These are phyloP conservation scores for Gracilinanus agilis DNA, from an alignment of 2,113 vertebrate genomes.

Conservation along the genomic window DNA sequence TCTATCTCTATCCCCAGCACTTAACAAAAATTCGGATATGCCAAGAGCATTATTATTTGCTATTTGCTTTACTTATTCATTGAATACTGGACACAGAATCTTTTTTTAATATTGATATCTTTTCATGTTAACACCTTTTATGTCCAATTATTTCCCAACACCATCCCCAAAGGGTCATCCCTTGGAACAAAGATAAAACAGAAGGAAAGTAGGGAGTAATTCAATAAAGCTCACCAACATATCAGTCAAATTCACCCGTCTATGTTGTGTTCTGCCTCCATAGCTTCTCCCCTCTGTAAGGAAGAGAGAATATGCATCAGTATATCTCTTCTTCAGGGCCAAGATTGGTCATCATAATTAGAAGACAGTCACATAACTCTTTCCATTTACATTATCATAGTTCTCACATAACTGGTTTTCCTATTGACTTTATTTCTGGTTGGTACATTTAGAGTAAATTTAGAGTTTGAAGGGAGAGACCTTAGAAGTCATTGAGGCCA, in stretches of 20 bases:
- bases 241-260: background rate
- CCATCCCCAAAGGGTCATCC: background rate
- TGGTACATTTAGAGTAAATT: background rate
- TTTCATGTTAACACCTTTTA: background rate
- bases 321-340: background rate
- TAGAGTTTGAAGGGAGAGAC: background rate
- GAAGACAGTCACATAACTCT: background rate
- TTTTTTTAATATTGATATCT: background rate
- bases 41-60: background rate
- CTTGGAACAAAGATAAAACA: background rate
- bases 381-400: background rate
- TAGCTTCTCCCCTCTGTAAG: background rate
- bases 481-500: background rate
- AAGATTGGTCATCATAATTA: background rate
- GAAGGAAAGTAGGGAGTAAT: background rate
- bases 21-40: background rate
- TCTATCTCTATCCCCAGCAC: background rate
- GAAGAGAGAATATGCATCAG: background rate
- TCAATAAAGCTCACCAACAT: background rate
- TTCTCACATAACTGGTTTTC: background rate
- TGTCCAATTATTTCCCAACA: background rate
- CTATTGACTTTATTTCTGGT: background rate
- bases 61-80: background rate
- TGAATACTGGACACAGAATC: background rate
- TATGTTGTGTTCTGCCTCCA: background rate